Evolutionary conservation across 2,113 vertebrate genomes (phyloP), one percentile per base, ranked within the genome.

Genomic region (Cynoglossus semilaevis): DNA sequence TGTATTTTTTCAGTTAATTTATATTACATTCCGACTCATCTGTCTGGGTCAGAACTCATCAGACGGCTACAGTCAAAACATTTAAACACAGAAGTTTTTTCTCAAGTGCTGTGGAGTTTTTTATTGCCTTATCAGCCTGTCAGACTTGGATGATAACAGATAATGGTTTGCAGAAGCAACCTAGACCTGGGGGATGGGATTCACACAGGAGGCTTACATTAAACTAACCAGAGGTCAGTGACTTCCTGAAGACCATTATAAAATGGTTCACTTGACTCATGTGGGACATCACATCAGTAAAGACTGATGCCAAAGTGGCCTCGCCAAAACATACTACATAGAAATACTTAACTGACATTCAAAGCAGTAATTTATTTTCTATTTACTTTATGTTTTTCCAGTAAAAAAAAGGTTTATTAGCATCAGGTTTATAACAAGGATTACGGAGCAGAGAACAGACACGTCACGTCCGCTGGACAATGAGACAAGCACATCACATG

Each of bases 401-500:
- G n/a, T n/a, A n/a, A n/a, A n/a, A n/a, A n/a, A n/a, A n/a, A n/a
- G n/a, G n/a, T n/a, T n/a, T n/a, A n/a, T n/a, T n/a, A n/a, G n/a
- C n/a, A n/a, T n/a, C 22, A 29, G 22, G 22, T 29, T 6, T 29
- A 29, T 2, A 29, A 29, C 22, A 29, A 29, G 22, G 2, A 4
- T 6, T 18, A 38, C 4, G 36, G 13, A 8, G 15, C 15, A 37
- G 15, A 47, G 9, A 35, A 29, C 22, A 29, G 22, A 29, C 6
- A 29, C 6, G 22, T 29, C 22, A 29, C 8, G 58, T 58, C 29
- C 34, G 22, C 70, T 62, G 66, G 53, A 29, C 53, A 51, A 75
- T 38, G 51, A 73, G 51, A 1, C 66, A 17, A 29, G 9, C 9
- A 14, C 38, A 54, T 84, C 81, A 81, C 64, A 71, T 81, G 81